Percentiles rank a stretch among this genome's conserved stretches.
These are phyloP conservation scores for Montipora efflorescens DNA, from an alignment of 64 coral and sea anemone genomes.

Conservation along the genomic window DNA sequence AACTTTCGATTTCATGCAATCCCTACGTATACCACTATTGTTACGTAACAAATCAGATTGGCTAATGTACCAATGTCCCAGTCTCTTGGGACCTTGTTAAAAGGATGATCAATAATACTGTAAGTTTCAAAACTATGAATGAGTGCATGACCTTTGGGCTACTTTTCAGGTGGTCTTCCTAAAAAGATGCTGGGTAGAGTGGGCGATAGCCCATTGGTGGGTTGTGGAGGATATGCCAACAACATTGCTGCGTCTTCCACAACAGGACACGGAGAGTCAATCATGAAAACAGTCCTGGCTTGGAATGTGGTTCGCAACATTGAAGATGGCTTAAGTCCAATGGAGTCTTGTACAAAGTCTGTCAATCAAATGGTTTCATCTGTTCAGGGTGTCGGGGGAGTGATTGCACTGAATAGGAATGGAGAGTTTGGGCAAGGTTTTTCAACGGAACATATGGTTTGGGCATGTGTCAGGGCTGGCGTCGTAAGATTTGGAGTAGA, in stretches of 20 bases:
- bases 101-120: not conserved
- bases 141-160: not conserved
- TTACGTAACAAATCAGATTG: no score
- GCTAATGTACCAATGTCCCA: no score
- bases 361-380: conserved; percentile 71
- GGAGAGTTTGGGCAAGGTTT: conserved; percentile 82
- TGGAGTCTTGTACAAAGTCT: conserved; percentile 64
- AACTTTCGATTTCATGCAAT: no score
- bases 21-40: no score
- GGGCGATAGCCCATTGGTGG: conserved; percentile 26
- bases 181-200: conserved; percentile 40
- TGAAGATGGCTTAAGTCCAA: conserved; percentile 65
- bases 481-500: conserved; percentile 71
- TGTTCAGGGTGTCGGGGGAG: conserved; percentile 82
- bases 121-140: not conserved
- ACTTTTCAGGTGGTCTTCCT: conserved; percentile 9
- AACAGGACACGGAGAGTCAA: conserved; percentile 61
- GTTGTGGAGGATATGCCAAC: conserved; percentile 61
- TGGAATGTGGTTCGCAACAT: conserved; percentile 80
- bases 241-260: conserved; percentile 11
- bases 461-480: conserved; percentile 76
- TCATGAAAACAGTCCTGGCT: conserved; percentile 88
- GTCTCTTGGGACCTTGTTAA: no score
- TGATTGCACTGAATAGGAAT: conserved; percentile 79
- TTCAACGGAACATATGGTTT: conserved; percentile 75